Base-by-base conservation (phyloP, 1,140 invertebrate genomes). In the Drosophila miranda region DNA sequence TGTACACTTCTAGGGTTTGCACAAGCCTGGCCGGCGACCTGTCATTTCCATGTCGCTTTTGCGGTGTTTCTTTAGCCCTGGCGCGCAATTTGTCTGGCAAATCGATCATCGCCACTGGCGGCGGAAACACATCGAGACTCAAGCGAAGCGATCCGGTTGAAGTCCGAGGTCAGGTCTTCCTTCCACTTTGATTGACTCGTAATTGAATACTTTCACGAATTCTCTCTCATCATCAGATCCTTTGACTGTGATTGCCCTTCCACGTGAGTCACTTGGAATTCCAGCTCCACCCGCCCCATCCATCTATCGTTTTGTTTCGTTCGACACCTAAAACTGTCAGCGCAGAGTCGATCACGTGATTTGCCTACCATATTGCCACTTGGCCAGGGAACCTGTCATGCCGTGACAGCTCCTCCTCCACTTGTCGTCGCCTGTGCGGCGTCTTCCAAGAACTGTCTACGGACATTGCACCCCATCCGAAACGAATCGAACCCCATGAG, bases 311-410 rank as follows among this genome's bases (percentile, higher is more conserved):
- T 34, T 34, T 1, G 30, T 11, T 34, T 38, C 52, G 64, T 52
- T 45, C 74, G 60, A 81, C 70, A 78, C 82, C 74, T 68, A 56
- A 55, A 75, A 75, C 67, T 73, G 64, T 75, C 75, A 79, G 54
- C 48, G 54, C 43, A 34, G 51, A 69, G 14, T 52, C 75, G 34
- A 38, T 38, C 34, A 87, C 82, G 82, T 87, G 82, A 87, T 78
- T 62, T 87, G 82, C 83, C 68, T 87, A 77, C 83, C 67, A 82
- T 82, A 88, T 87, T 66, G 82, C 82, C 83, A 87, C 83, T 87
- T 51, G 51, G 34, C 30, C 28, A 5, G 14, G 21, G 41, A 60
- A 62, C 69, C 69, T 72, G 69, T 54, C 69, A 72, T 41, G 16
- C 43, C 50, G 38, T 77, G 77, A 81, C 82, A 80, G 19, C 19